phyloP scores from a whole-genome alignment of 2,797 vertebrate species.

The Tadarida brasiliensis region DNA sequence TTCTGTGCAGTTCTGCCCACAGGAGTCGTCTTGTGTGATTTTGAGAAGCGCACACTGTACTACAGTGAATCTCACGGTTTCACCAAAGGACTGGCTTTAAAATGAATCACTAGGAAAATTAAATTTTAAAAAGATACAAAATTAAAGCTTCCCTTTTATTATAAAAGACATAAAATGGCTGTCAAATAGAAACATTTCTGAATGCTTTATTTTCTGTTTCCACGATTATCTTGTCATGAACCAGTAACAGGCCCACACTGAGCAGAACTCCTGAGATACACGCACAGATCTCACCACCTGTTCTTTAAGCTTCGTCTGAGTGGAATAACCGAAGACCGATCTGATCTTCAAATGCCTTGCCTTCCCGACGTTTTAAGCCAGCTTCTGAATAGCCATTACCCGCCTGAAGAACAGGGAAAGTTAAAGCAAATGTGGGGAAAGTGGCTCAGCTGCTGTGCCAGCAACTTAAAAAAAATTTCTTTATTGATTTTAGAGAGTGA shows the following conservation, averaged over 20 bases:
- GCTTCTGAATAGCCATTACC: background rate
- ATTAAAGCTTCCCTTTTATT: background rate
- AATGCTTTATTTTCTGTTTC: background rate
- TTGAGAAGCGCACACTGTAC: background rate
- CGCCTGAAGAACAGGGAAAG: background rate
- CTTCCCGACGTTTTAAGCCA: background rate
- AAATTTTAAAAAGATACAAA: conserved; percentile 1
- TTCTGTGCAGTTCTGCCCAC: background rate
- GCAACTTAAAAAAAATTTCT: too few species aligned
- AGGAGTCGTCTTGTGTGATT: background rate
- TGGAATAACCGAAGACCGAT: background rate
- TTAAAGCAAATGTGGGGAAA: background rate
- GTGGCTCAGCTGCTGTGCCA: background rate
- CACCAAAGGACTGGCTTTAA: background rate
- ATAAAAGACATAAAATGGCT: background rate
- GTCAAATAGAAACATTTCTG: background rate
- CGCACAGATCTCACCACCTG: background rate
- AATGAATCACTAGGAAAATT: conserved; percentile 17
- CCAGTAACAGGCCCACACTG: background rate
- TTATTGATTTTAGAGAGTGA: too few species aligned
- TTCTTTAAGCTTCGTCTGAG: background rate
- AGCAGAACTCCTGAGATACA: background rate
- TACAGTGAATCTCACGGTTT: background rate
- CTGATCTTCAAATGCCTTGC: background rate
- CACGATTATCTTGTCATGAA: background rate